These are phyloP conservation scores for Cryptosula pallasiana DNA, from an alignment of 2,888 invertebrate species.

Conservation along the genomic window DNA sequence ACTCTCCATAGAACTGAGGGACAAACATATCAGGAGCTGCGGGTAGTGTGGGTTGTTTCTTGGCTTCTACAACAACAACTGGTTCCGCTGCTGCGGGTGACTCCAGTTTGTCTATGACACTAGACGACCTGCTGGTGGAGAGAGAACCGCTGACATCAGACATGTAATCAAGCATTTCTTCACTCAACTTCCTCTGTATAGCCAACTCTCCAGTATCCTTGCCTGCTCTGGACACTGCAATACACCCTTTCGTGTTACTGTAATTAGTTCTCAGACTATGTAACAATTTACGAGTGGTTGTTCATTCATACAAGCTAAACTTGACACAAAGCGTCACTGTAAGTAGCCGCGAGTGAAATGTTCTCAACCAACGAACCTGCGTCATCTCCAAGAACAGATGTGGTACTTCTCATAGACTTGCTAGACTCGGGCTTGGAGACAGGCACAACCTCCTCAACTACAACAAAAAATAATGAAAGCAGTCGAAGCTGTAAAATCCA, in stretches of 20 bases:
- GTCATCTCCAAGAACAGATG: neutral
- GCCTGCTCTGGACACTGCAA: neutral
- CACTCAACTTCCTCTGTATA: neutral
- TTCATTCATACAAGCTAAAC: too few relatives aligned
- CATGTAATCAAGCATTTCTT: constrained; percentile 16
- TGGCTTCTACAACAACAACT: neutral
- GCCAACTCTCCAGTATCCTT: constrained; percentile 15
- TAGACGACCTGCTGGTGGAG: constrained; percentile 6
- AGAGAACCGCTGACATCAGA: constrained; percentile 16
- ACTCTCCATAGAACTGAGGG: constrained; percentile 33
- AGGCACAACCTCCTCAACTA: neutral
- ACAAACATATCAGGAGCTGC: neutral
- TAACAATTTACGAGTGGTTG: too few relatives aligned
- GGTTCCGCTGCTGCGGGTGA: neutral
- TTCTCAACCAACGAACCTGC: too few relatives aligned
- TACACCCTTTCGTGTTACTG: too few relatives aligned
- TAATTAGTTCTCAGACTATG: too few relatives aligned
- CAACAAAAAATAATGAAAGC: too few relatives aligned
- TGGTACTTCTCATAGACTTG: neutral
- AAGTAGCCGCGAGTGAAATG: too few relatives aligned
- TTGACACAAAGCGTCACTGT: too few relatives aligned
- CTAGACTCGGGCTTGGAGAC: neutral
- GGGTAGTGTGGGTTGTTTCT: neutral
- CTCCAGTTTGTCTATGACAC: constrained; percentile 8
- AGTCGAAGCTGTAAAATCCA: too few relatives aligned